Evolutionary conservation across 1,140 invertebrate genomes (phyloP).

Genomic region (Leptopilina boulardi): DNA sequence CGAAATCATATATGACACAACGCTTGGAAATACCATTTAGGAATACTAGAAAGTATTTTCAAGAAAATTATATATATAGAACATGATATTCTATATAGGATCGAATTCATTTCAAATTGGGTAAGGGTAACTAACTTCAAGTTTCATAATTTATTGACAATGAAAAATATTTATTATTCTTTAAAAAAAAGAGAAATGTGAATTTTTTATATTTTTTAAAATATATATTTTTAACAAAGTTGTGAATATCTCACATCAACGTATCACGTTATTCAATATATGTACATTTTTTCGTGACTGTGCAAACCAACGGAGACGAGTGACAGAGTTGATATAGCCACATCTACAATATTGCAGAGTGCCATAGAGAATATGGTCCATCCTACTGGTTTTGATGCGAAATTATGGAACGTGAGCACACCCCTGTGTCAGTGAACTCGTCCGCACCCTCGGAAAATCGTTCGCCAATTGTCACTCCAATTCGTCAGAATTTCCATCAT

Average conservation of each 20-base stretch:
- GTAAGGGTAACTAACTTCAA: too few relatives aligned
- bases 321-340: constrained; percentile 24
- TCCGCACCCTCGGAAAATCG: background rate
- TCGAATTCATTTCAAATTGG: too few relatives aligned
- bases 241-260: constrained; percentile 44
- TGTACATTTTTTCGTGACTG: constrained; percentile 42
- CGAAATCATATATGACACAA: background rate
- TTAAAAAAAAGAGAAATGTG: too few relatives aligned
- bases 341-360: background rate
- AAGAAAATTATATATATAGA: background rate
- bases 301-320: constrained; percentile 46
- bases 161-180: too few relatives aligned
- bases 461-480: background rate
- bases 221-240: constrained; percentile 37
- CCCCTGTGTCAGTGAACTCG: constrained; percentile 7
- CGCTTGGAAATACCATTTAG: background rate
- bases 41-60: background rate
- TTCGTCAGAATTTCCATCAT: constrained; percentile 5
- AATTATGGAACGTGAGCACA: constrained; percentile 10
- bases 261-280: constrained; percentile 45
- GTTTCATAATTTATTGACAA: too few relatives aligned
- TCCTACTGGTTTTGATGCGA: background rate
- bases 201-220: too few relatives aligned
- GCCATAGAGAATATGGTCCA: background rate
- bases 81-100: too few relatives aligned